Base-by-base conservation (phyloP, 2,888 invertebrate genomes). In the Rugalucina vietnamica region DNA sequence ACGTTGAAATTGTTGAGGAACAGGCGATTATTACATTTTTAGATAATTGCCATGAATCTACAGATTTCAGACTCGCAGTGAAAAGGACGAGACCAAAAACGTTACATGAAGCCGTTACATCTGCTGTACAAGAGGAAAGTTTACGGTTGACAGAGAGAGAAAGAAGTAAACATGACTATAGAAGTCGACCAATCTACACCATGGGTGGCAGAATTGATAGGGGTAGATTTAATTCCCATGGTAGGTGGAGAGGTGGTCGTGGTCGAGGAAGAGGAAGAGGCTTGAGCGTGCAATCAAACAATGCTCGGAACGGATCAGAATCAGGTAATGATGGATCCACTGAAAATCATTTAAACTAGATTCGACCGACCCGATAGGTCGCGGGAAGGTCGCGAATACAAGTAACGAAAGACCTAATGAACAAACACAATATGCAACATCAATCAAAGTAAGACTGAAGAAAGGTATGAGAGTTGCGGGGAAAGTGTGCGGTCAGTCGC, bases 41-140 rank as follows among this genome's bases (percentile, higher is more conserved):
- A 14, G 76, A 86, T 39, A 81, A 83, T 24, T 86, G 83, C 57
- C 70, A 79, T 36, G 80, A 81, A 12, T 57, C 80, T 4, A 54
- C 76, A 5, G 79, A 86, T n/a, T 86, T 86, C 57, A 60, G 86
- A 70, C 49, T 79, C 21, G 80, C 86, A 21, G 82, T 83, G 0
- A 83, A 83, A 71, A 71, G 81, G 29, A 83, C 74, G 5, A n/a
- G n/a, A 57, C 49, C 39, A 78, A 82, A 34, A 78, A 78, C 82
- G 14, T 29, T 83, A 18, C 86, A 86, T 34, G 81, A 78, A 27
- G 83, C 86, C 14, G 76, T 79, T 34, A 83, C 79, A 29, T 34
- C 69, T 39, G 81, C 81, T 24, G 81, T 82, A 43, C 82, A 85
- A 65, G 82, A 85, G 54, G 80, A 82, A 32, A 82, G 77, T 50